Base-by-base conservation (phyloP, 2,113 vertebrate genomes). In the Turnix velox region DNA sequence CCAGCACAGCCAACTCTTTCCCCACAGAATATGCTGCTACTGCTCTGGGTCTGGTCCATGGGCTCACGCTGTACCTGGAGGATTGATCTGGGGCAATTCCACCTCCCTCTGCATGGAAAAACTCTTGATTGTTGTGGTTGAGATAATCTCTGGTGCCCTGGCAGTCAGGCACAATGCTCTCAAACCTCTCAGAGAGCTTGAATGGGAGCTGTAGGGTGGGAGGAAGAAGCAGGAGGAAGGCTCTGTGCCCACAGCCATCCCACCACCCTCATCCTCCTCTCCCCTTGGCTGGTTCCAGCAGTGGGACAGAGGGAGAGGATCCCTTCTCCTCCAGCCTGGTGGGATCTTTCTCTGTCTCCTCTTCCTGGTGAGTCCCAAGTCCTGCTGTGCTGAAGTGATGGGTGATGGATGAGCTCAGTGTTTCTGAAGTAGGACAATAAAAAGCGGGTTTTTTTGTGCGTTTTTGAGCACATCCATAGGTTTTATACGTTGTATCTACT, bases 401-500 rank as follows among this genome's bases (percentile, higher is more conserved):
- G n/a, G n/a, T n/a, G 81, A 68, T 69, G 86, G 78, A n/a, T 74
- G n/a, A 87, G 90, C 81, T n/a, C 75, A 94, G 96, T 84, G 68
- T 97, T 96, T 95, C 95, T 97, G 93, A 89, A 97, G 97, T 96
- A 87, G 91, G 88, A 96, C 92, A 95, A 95, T 93, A 72, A 97
- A 72, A 97, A 96, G 96, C 93, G 94, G 97, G 96, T 96, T 96
- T 96, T 96, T 96, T 96, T 96, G 97, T 98, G 98, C 96, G 14
- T 96, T 98, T 98, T 97, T 98, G 86, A 97, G 97, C 97, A 98
- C 97, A 95, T 87, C 63, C 93, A 71, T 97, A 85, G 85, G 77
- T 97, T 98, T 98, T 98, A 97, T 98, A 97, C 82, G 61, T 97
- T 96, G 95, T 97, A 93, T 76, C 96, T 97, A 96, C 96, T 95